Base-by-base conservation (phyloP, 2,797 vertebrate species). In the Macropodus opercularis region DNA sequence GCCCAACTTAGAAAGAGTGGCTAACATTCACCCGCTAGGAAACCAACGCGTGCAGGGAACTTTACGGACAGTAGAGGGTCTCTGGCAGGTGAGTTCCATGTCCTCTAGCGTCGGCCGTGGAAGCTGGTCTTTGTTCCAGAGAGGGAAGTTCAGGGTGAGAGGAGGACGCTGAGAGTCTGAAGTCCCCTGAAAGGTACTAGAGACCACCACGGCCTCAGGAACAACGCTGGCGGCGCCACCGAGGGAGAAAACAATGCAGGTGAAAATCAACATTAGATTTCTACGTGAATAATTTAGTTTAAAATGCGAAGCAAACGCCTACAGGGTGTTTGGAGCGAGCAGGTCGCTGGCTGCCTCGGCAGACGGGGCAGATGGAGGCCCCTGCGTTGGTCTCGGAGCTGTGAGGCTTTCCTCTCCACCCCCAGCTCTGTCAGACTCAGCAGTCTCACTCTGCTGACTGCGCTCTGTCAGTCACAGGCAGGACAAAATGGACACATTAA, bases 101-200 rank as follows among this genome's bases (percentile, higher is more conserved):
- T 94, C 92, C 82, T 93, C 91, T 66, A 93, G 75, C 0, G 77
- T 77, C n/a, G 71, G 63, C 29, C 82, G 78, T 0, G 73, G 38
- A 6, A 72, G 39, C 63, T 77, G 59, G 8, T 9, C 55, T 63
- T 83, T 82, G 53, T 62, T 85, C 91, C 90, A 92, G 8, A 80
- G 46, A 0, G 90, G 87, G 35, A 72, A 83, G 52, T 91, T 86
- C 63, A 94, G 74, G 15, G 85, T 74, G 27, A 93, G 42, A 15
- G 79, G 80, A 4, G 79, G 79, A 9, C 89, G 89, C 32, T 72
- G 78, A 23, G 21, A n/a, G 3, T 87, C 83, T 6, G 55, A 6
- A 1, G 42, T 53, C 22, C 92, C 91, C 70, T 91, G 91, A 73
- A 93, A 93, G 3, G 63, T 63, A 1, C 82, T 63, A 54, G 77